A percentile compares a stretch with the other conserved stretches of the same genome.
phyloP scores from a whole-genome alignment of 2,888 invertebrate species.

The Sericinus montela region DNA sequence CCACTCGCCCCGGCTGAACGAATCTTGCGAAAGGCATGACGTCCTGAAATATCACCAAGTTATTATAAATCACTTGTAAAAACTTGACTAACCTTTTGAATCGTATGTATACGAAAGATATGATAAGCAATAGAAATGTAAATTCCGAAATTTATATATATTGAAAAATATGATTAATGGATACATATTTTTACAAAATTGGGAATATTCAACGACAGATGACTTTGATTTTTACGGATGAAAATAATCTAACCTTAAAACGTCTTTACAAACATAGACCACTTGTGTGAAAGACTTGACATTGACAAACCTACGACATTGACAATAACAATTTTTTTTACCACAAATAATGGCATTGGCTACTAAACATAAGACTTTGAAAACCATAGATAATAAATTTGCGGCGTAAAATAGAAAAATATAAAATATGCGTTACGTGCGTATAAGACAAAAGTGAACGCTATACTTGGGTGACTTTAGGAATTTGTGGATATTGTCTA shows the following conservation, averaged over 20 bases:
- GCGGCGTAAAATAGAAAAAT: too few relatives aligned
- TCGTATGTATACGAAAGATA: conserved; percentile 7
- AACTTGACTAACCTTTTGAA: background rate
- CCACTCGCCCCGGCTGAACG: conserved; percentile 98
- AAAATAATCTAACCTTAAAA: conserved; percentile 67
- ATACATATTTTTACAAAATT: conserved; percentile 4
- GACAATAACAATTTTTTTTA: too few relatives aligned
- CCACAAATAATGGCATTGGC: too few relatives aligned
- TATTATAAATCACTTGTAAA: conserved; percentile 12
- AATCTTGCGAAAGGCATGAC: conserved; percentile 92
- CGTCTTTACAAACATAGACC: conserved; percentile 60
- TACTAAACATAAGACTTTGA: too few relatives aligned
- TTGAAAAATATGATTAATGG: background rate
- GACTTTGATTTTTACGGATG: conserved; percentile 49
- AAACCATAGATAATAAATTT: too few relatives aligned
- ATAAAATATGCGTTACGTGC: too few relatives aligned
- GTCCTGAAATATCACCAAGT: conserved; percentile 56
- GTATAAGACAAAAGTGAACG: too few relatives aligned
- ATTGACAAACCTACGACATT: conserved; percentile 21
- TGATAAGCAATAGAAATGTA: background rate
- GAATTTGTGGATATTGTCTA: too few relatives aligned
- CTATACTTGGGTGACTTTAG: too few relatives aligned
- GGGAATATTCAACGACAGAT: conserved; percentile 7
- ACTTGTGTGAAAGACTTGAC: conserved; percentile 55
- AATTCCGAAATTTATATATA: background rate